Evolutionary conservation across 2,888 invertebrate genomes (phyloP), one percentile per base, ranked within the genome.

Genomic region (Thereva unica): DNA sequence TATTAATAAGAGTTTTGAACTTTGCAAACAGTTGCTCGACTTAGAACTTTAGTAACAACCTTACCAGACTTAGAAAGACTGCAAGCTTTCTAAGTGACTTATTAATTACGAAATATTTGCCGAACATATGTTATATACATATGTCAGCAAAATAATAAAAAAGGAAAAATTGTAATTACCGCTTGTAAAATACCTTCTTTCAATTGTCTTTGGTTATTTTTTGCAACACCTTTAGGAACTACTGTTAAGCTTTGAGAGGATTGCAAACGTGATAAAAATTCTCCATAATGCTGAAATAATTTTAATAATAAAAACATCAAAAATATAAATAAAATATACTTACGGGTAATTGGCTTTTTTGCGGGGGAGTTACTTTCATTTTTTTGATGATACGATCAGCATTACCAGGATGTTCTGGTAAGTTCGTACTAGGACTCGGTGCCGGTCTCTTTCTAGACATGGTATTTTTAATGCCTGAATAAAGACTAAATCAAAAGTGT

Each of bases 181-280:
- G 23, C 47, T 12, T 12, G 23, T 47, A 9, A 47, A 12, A 12
- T 47, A 47, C 47, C 47, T 47, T 47, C 47, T 5, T 47, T 47
- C 23, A 10, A 12, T 47, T 47, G 47, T 47, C 5, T 6, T 47
- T 4, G 4, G 10, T 4, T 6, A 6, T 10, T 47, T 5, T 10
- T 12, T 4, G 47, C 5, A 6, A 7, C 10, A 6, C 12, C 10
- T 10, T 54, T 61, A 9, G 61, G 23, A 4, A 61, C 9, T 23
- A 63, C 54, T 34, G 67, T 53, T 61, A 67, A 23, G 8, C 61
- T 53, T 52, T 67, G 67, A 47, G 45, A 50, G 12, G 67, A 49
- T 42, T 63, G 63, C 37, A 61, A 55, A 2, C 67, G 63, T 12
- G 37, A 6, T 52, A 67, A 42, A 23, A 63, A 67, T 44, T 67